These are phyloP conservation scores for Apantesis nais DNA, from an alignment of 2,888 invertebrate species.

Conservation along the genomic window DNA sequence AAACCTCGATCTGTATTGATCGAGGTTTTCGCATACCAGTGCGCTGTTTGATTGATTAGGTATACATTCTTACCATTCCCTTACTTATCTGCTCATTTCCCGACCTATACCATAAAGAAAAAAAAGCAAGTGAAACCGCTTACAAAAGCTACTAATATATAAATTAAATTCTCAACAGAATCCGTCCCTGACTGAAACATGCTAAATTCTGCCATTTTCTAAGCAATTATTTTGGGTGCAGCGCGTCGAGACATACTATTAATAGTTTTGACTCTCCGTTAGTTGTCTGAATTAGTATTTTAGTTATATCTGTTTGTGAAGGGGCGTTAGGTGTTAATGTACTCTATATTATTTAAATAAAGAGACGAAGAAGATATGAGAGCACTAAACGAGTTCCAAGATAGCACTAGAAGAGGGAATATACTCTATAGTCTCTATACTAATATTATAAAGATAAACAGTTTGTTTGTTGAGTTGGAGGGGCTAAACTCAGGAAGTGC, in stretches of 20 bases:
- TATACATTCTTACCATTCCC: neutral
- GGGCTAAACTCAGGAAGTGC: too few relatives aligned
- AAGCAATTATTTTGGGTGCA: constrained; percentile 47
- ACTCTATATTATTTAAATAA: neutral
- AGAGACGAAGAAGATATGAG: neutral
- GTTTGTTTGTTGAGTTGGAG: neutral
- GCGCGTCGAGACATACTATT: constrained; percentile 35
- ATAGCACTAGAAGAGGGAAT: neutral
- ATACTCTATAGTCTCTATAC: neutral
- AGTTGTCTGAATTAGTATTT: constrained; percentile 6
- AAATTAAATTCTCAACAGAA: constrained; percentile 6
- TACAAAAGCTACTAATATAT: neutral
- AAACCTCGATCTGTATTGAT: too few relatives aligned
- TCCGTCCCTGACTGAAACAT: constrained; percentile 29
- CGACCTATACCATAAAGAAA: too few relatives aligned
- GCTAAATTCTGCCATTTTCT: constrained; percentile 37
- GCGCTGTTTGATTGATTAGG: neutral
- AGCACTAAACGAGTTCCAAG: neutral
- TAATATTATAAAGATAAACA: neutral
- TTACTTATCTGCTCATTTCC: too few relatives aligned
- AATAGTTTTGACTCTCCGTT: constrained; percentile 29
- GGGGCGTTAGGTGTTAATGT: constrained; percentile 3
- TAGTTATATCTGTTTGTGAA: constrained; percentile 4
- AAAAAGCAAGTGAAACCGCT: neutral
- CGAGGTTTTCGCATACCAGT: neutral